phyloP scores from a whole-genome alignment of 1,140 invertebrate genomes.

The Oncopodura yosiiana region DNA sequence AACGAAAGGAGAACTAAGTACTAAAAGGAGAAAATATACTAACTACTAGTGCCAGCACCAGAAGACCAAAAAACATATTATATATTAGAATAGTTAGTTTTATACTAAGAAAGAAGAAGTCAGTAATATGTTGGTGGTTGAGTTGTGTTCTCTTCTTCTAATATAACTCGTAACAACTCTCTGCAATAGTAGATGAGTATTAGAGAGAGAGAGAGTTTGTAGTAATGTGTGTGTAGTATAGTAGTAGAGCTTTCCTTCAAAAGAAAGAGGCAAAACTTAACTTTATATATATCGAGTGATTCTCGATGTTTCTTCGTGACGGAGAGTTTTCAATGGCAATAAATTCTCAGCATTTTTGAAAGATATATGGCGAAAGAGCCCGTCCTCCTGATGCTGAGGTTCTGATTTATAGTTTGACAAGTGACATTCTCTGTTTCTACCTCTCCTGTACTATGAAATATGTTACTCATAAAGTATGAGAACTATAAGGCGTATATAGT shows the following conservation, averaged over 20 bases:
- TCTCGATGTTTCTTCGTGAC: too few relatives aligned
- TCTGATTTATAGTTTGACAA: slow-evolving; percentile 33
- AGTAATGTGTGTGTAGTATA: slow-evolving; percentile 3
- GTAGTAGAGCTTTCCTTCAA: slow-evolving; percentile 17
- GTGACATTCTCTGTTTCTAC: slow-evolving; percentile 19
- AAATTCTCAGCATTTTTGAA: slow-evolving; percentile 34
- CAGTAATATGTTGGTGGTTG: too few relatives aligned
- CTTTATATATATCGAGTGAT: slow-evolving; percentile 32
- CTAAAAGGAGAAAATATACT: too few relatives aligned
- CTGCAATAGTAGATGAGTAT: slow-evolving; percentile 9
- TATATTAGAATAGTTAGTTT: too few relatives aligned
- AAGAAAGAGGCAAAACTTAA: slow-evolving; percentile 31
- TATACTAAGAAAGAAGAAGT: too few relatives aligned
- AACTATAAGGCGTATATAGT: too few relatives aligned
- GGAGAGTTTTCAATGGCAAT: too few relatives aligned
- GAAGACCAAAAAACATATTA: too few relatives aligned
- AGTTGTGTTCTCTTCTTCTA: too few relatives aligned
- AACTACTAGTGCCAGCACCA: too few relatives aligned
- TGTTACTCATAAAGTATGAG: slow-evolving; percentile 20
- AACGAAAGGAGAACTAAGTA: too few relatives aligned
- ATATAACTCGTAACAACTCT: too few relatives aligned
- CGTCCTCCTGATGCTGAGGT: slow-evolving; percentile 30
- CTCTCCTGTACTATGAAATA: slow-evolving; percentile 19
- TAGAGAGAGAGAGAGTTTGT: slow-evolving; percentile 1
- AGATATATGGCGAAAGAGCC: slow-evolving; percentile 21